A percentile compares a stretch with the other conserved stretches of the same genome.
These are phyloP conservation scores for Stichopus chloronotus DNA, from an alignment of 35 echinoderm and acorn worm genomes.

Conservation along the genomic window DNA sequence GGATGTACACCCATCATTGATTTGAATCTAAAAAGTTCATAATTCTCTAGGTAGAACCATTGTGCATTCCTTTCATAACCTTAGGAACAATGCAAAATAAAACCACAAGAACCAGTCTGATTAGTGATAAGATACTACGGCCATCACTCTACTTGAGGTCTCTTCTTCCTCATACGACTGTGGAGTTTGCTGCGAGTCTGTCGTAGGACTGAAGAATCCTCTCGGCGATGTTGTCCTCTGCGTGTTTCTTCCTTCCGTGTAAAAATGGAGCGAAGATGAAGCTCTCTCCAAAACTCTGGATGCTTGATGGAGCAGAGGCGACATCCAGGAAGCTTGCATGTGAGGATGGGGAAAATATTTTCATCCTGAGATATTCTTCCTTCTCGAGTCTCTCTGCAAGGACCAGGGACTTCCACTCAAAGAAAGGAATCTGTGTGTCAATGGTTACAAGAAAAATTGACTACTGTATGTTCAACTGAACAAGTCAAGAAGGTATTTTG, in stretches of 20 bases:
- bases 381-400: constrained; percentile 67
- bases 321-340: neutral
- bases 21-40: too few relatives aligned
- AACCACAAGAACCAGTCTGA: too few relatives aligned
- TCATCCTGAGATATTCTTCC: constrained; percentile 66
- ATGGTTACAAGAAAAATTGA: neutral
- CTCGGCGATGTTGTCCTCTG: constrained; percentile 58
- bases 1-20: too few relatives aligned
- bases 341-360: constrained; percentile 48
- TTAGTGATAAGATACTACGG: too few relatives aligned
- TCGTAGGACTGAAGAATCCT: constrained; percentile 68
- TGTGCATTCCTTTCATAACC: too few relatives aligned
- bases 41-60: too few relatives aligned
- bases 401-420: constrained; percentile 74
- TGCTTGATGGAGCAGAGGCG: neutral
- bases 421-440: constrained; percentile 73
- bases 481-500: too few relatives aligned
- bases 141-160: too few relatives aligned
- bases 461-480: neutral
- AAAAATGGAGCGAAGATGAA: constrained; percentile 20
- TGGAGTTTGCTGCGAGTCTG: neutral
- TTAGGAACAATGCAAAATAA: too few relatives aligned
- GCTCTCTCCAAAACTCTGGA: neutral
- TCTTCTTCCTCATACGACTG: too few relatives aligned
- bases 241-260: constrained; percentile 3